Percentiles rank a stretch among this genome's conserved stretches.
Evolutionary conservation across 2,888 invertebrate genomes (phyloP).

Genomic region (Lomographa bimaculata): DNA sequence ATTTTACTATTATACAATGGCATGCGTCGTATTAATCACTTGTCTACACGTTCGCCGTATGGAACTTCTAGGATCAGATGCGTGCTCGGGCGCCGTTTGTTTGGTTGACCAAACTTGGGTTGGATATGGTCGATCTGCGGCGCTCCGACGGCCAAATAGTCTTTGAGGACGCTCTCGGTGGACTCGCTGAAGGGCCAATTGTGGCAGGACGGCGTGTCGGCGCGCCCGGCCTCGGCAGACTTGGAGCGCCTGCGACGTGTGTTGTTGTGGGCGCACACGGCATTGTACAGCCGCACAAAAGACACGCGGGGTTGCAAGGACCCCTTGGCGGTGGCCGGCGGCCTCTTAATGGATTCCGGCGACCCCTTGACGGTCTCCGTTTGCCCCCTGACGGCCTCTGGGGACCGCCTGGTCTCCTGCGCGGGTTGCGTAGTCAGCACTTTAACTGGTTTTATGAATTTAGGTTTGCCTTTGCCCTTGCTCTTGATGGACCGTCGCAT

Average conservation of each 20-base stretch:
- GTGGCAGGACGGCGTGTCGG: neutral
- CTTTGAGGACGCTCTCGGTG: slow-evolving; percentile 8
- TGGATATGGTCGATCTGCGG: neutral
- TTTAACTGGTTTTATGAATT: slow-evolving; percentile 2
- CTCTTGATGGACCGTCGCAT: slow-evolving; percentile 23
- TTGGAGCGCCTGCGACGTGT: neutral
- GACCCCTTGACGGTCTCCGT: too few species aligned
- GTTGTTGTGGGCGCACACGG: slow-evolving; percentile 24
- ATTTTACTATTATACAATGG: too few species aligned
- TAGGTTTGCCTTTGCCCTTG: neutral
- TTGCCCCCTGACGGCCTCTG: too few species aligned
- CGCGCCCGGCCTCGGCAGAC: neutral
- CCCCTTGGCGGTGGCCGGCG: too few species aligned
- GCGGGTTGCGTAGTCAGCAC: too few species aligned
- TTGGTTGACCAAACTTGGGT: too few species aligned
- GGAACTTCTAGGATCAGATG: too few species aligned
- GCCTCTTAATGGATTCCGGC: too few species aligned
- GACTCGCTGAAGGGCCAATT: slow-evolving; percentile 1
- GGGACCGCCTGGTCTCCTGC: too few species aligned
- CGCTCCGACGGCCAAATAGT: neutral
- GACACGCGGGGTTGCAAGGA: slow-evolving; percentile 24
- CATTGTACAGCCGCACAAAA: slow-evolving; percentile 42
- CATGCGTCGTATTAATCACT: too few species aligned
- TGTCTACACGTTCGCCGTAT: too few species aligned
- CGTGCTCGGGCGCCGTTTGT: too few species aligned